Evolutionary conservation across 2,113 vertebrate genomes (phyloP).

Genomic region (Perca flavescens): DNA sequence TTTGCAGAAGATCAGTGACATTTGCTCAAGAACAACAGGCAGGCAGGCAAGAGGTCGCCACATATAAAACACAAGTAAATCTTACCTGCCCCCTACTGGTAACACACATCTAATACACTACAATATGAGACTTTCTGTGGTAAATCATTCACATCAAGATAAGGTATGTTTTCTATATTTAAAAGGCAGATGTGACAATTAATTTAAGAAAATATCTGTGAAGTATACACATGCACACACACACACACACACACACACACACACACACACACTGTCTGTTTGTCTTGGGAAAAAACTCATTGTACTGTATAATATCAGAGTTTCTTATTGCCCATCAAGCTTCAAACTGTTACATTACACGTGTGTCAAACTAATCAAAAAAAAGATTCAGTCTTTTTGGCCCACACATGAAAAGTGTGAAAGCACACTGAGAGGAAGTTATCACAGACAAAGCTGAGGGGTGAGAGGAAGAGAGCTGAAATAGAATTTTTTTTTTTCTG

Average conservation of each 20-base stretch:
- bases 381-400: not conserved
- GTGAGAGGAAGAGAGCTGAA: slow-evolving; percentile 74
- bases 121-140: not conserved
- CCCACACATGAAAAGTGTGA: not conserved
- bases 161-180: not conserved
- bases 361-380: not conserved
- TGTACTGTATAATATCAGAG: not conserved
- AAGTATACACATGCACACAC: not conserved
- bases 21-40: slow-evolving; percentile 9
- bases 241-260: not conserved
- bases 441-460: not conserved
- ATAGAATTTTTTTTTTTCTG: slow-evolving; percentile 79
- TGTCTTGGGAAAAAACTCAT: not conserved
- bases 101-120: slow-evolving; percentile 4
- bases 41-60: not conserved
- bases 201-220: not conserved
- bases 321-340: not conserved
- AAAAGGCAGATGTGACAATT: not conserved
- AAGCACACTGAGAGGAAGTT: not conserved
- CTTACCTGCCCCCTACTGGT: slow-evolving; percentile 75
- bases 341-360: not conserved
- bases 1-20: slow-evolving; percentile 7
- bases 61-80: slow-evolving; percentile 40
- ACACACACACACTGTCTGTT: not conserved
- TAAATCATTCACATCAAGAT: not conserved